Evolutionary conservation across 2,888 invertebrate species (phyloP).

Genomic region (Zygothrica quintamaculata): DNA sequence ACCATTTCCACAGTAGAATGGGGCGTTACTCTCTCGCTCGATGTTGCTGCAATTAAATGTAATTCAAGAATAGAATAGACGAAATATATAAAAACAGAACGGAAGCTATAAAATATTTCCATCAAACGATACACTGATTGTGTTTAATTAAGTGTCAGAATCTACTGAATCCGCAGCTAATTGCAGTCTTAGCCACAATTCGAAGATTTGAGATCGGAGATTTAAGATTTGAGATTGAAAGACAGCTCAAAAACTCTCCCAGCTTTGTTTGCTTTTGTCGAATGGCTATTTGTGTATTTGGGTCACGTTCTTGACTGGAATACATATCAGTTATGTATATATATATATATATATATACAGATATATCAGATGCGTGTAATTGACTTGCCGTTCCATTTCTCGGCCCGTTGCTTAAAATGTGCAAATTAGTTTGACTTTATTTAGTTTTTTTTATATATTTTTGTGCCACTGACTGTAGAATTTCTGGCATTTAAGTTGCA

Average conservation of each 20-base stretch:
- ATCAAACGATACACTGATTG: slow-evolving; percentile 51
- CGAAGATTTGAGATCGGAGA: slow-evolving; percentile 22
- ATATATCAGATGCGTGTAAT: slow-evolving; percentile 51
- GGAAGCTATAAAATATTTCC: slow-evolving; percentile 68
- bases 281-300: slow-evolving; percentile 70
- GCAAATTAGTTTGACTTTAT: slow-evolving; percentile 79
- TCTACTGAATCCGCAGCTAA: slow-evolving; percentile 45
- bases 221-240: slow-evolving; percentile 33
- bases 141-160: slow-evolving; percentile 66
- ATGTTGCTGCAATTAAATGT: slow-evolving; percentile 50
- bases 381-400: slow-evolving; percentile 61
- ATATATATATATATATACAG: slow-evolving; percentile 18
- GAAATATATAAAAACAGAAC: slow-evolving; percentile 50
- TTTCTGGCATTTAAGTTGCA: not conserved
- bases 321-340: slow-evolving; percentile 15
- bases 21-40: slow-evolving; percentile 12
- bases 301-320: slow-evolving; percentile 71
- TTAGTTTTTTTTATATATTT: no score
- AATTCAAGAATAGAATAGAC: slow-evolving; percentile 35
- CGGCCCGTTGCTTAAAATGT: slow-evolving; percentile 42
- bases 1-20: slow-evolving; percentile 28
- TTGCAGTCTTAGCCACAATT: slow-evolving; percentile 20
- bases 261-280: slow-evolving; percentile 31
- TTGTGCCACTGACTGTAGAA: no score
- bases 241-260: slow-evolving; percentile 15